Conservation (phyloP, 1,140 invertebrate species). For the Drosophila athabasca region DNA sequence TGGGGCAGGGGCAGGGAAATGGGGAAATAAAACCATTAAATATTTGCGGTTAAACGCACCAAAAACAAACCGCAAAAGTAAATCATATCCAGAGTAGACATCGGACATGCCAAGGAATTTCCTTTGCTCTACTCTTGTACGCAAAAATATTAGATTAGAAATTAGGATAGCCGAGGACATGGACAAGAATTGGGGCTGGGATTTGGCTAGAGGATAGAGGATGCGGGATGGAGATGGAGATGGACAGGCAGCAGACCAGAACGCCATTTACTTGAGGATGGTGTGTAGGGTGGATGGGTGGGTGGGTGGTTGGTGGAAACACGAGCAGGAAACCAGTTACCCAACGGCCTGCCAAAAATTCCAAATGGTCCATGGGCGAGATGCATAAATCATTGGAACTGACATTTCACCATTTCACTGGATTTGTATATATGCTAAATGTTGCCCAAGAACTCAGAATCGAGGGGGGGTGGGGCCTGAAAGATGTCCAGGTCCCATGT, state of each 20-base stretch:
- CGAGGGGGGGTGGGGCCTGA: neutral
- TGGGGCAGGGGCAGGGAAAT: neutral
- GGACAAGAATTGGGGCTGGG: constrained; percentile 17
- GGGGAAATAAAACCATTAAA: constrained; percentile 80
- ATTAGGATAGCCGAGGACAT: constrained; percentile 72
- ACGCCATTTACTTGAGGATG: constrained; percentile 54
- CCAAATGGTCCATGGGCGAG: constrained; percentile 71
- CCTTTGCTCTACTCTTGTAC: constrained; percentile 25
- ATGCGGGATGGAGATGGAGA: neutral
- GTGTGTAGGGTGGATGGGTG: constrained; percentile 3
- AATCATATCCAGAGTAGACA: constrained; percentile 75
- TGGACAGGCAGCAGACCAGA: constrained; percentile 67
- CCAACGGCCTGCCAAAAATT: constrained; percentile 67
- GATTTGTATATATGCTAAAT: constrained; percentile 60
- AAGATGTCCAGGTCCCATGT: constrained; percentile 9
- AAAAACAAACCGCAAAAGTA: constrained; percentile 81
- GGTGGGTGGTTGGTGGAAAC: neutral
- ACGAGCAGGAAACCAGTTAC: constrained; percentile 29
- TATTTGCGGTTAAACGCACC: constrained; percentile 82
- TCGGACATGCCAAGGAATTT: constrained; percentile 63
- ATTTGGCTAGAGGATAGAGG: neutral
- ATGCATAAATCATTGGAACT: constrained; percentile 82
- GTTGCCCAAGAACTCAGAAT: neutral
- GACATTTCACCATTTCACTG: constrained; percentile 79
- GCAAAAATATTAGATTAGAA: constrained; percentile 82